These are phyloP conservation scores for Barypeithes pellucidus DNA, from an alignment of 2,888 invertebrate species.

Conservation along the genomic window DNA sequence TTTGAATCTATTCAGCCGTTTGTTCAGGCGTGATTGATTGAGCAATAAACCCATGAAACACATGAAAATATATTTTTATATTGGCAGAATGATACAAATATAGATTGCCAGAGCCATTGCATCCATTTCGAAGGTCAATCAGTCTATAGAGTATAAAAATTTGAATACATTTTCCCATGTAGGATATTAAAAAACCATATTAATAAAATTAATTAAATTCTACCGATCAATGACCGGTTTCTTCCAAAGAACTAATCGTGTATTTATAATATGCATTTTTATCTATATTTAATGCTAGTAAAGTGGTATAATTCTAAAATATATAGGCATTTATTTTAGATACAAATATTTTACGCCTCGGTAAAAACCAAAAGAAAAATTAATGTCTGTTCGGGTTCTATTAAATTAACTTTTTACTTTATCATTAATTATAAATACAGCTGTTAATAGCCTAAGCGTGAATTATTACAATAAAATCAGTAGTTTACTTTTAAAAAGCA, in stretches of 20 bases:
- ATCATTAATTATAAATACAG: slow-evolving; percentile 4
- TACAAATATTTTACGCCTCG: slow-evolving; percentile 16
- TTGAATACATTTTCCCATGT: not conserved
- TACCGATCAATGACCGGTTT: not conserved
- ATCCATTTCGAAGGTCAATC: no score
- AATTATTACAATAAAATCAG: slow-evolving; percentile 18
- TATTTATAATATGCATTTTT: not conserved
- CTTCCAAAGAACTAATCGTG: not conserved
- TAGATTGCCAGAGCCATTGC: no score
- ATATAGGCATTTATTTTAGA: slow-evolving; percentile 4
- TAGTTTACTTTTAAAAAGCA: slow-evolving; percentile 14
- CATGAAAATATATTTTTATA: no score
- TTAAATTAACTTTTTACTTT: slow-evolving; percentile 3
- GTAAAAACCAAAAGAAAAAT: not conserved
- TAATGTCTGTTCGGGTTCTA: not conserved
- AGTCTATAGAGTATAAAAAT: not conserved
- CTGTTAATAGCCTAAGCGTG: slow-evolving; percentile 3
- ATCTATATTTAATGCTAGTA: slow-evolving; percentile 4
- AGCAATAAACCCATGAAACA: no score
- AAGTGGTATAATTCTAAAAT: not conserved
- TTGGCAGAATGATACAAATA: no score
- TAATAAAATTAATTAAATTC: no score
- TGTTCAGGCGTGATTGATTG: no score
- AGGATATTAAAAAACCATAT: not conserved
- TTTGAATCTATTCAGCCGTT: no score